Base-by-base conservation (phyloP, 2,888 invertebrate species). In the Tigriopus californicus region DNA sequence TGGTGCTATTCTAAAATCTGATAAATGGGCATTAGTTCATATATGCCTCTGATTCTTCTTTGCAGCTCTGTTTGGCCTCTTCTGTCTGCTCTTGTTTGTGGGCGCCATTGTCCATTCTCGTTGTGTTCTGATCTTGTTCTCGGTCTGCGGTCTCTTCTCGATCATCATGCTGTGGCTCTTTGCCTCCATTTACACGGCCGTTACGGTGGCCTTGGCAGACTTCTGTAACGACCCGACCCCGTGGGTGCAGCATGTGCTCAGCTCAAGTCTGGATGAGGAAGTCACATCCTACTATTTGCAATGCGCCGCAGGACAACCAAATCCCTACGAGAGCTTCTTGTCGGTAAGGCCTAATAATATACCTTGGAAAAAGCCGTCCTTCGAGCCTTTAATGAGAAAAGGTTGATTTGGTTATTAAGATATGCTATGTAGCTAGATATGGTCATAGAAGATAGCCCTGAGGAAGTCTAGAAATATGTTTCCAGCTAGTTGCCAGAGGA, bases 81-180 rank as follows among this genome's bases (percentile, higher is more conserved):
- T 91, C 55, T 89, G 90, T 74, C 83, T 91, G 62, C 82, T 91
- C 62, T 78, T 91, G 66, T 77, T 92, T 62, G 85, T 90, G 65
- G 92, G 90, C 63, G 86, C 91, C 63, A 86, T 88, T 18, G 76
- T 83, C 25, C 87, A 90, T 71, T 89, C 87, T 18, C 79, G 90
- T 56, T 88, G 89, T 67, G 86, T 89, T 58, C 78, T 92, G 58
- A 84, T 92, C 67, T 20, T 56, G 52, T 87, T 90, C 66, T 88
- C 88, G 63, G 90, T 90, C 25, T 82, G 88, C 71, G 82, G 83
- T 48, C 73, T 86, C 22, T 77, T 94, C 67, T 88, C 87, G 41
- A 85, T 92, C 42, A 84, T 87, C 64, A 79, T 84, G 61, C 87
- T 88, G 63, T 92, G 90, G 85, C 76, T 88, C 66, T 82, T 87